phyloP scores from a whole-genome alignment of 2,888 invertebrate species.

The Pinctada fucata region DNA sequence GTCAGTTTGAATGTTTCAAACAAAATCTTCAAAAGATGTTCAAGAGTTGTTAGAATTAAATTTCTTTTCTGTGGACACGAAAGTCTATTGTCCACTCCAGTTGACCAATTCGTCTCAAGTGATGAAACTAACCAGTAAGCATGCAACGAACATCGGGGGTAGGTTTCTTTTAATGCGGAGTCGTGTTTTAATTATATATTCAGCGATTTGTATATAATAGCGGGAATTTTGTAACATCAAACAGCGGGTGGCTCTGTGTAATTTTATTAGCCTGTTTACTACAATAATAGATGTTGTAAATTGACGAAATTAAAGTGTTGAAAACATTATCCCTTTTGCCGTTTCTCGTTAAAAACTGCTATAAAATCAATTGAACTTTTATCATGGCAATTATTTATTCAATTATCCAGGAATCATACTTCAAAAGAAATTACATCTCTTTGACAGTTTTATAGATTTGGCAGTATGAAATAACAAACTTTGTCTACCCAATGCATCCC shows the following conservation, averaged over 20 bases:
- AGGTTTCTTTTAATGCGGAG: not conserved
- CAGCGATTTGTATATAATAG: not conserved
- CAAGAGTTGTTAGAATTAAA: not conserved
- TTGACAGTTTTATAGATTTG: not conserved
- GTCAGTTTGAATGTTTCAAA: not conserved
- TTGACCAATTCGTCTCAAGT: not conserved
- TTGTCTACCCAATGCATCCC: too few species aligned
- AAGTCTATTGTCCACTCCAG: not conserved
- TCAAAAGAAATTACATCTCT: not conserved
- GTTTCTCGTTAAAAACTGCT: conserved; percentile 1
- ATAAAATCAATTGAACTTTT: not conserved
- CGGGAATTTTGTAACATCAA: not conserved
- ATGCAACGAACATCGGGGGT: not conserved
- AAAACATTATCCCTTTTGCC: not conserved
- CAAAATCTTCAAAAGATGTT: not conserved
- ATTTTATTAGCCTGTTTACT: not conserved
- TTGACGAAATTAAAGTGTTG: not conserved
- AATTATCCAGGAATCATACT: not conserved
- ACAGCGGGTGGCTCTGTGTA: not conserved
- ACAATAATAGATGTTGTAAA: not conserved
- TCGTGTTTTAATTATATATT: not conserved
- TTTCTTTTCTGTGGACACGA: not conserved
- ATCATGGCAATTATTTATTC: not conserved
- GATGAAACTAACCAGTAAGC: not conserved
- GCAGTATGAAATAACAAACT: not conserved